phyloP scores from a whole-genome alignment of 2,888 invertebrate species.

The Chrysopilus asiliformis region DNA sequence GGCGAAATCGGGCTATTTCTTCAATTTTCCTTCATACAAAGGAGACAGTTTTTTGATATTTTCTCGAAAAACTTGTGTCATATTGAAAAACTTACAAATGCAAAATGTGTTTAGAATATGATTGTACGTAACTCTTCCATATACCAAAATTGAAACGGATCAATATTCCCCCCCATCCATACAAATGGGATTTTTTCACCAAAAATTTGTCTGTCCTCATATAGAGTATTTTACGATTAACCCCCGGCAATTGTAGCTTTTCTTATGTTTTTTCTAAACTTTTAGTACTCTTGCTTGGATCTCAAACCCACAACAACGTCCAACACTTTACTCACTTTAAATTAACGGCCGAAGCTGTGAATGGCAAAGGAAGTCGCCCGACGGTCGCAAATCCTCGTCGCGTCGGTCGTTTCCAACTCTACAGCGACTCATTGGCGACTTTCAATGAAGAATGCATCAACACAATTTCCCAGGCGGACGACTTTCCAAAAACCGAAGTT shows the following conservation, averaged over 20 bases:
- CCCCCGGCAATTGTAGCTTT: background rate
- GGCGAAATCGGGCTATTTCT: too few relatives aligned
- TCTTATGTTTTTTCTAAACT: constrained; percentile 10
- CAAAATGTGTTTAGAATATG: too few relatives aligned
- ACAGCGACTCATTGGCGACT: constrained; percentile 41
- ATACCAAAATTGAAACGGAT: too few relatives aligned
- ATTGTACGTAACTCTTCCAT: too few relatives aligned
- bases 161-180: too few relatives aligned
- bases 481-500: constrained; percentile 67
- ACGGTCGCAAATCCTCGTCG: constrained; percentile 38
- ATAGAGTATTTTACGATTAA: too few relatives aligned
- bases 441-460: constrained; percentile 78
- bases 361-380: constrained; percentile 22
- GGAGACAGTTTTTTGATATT: too few relatives aligned
- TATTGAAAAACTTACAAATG: too few relatives aligned
- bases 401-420: constrained; percentile 58
- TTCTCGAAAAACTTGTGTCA: too few relatives aligned
- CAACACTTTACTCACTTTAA: constrained; percentile 72
- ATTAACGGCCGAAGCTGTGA: constrained; percentile 48
- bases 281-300: constrained; percentile 53
- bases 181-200: too few relatives aligned
- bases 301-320: constrained; percentile 48
- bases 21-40: too few relatives aligned
- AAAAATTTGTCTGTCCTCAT: too few relatives aligned
- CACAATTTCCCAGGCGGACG: constrained; percentile 67